Evolutionary conservation across 2,113 vertebrate species (phyloP), one percentile per base, ranked within the genome.

Genomic region (Stigmatopora argus): DNA sequence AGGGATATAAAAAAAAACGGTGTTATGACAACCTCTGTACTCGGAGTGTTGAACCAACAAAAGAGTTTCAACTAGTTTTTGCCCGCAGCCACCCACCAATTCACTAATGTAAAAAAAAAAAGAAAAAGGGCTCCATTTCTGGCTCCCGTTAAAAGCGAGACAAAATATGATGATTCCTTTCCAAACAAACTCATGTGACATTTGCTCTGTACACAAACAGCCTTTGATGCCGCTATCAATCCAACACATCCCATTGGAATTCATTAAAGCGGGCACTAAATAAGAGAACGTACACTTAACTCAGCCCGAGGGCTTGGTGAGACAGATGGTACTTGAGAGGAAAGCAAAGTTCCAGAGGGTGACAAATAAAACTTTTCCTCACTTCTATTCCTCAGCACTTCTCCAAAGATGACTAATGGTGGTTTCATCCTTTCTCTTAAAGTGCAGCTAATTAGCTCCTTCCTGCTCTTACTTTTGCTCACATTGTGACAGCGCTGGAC

Each of bases 401-500:
- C 18, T 60, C n/a, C 19, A 44, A 45, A 21, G 10, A 61, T 21
- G 58, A 61, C 58, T 21, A 44, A 23, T 45, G 38, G 41, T 23
- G n/a, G n/a, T 21, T 44, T 11, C 38, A 45, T 61, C 48, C 41
- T 38, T 64, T 66, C 77, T 8, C 48, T 21, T 38, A 59, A 38
- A 61, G 23, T 56, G 13, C 23, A 82, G 75, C 69, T 82, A 78
- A 87, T 75, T 75, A 69, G 83, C 85, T 80, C 73, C 69, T 66
- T 64, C 65, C 65, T 61, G 45, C 59, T 69, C 61, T 0, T 7
- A 70, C 72, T 77, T 86, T 63, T 84, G 84, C 69, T 47, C 52
- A 63, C 12, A 56, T 74, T 78, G 10, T 3, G 53, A 57, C 61
- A 59, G 14, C 47, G 57, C 65, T 56, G 63, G 66, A 68, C 79